Evolutionary conservation across 2,113 vertebrate genomes (phyloP).

Genomic region (Propithecus coquereli): DNA sequence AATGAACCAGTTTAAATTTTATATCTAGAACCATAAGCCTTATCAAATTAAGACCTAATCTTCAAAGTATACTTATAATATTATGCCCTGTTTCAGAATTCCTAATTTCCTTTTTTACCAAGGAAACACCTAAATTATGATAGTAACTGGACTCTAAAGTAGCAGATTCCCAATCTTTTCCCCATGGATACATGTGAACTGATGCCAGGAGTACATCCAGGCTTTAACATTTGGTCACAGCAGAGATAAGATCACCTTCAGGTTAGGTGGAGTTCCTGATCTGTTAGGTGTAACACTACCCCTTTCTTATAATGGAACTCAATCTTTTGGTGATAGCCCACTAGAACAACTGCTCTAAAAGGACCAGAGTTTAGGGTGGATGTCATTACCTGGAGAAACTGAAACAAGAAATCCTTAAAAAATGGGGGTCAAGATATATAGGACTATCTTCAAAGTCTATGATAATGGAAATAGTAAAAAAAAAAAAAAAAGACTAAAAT

Average conservation of each 20-base stretch:
- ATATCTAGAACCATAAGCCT: neutral
- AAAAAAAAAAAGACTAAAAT: constrained; percentile 43
- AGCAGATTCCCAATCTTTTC: constrained; percentile 44
- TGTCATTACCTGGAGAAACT: constrained; percentile 63
- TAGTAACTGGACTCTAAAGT: constrained; percentile 5
- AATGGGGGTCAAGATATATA: constrained; percentile 11
- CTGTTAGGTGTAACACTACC: constrained; percentile 60
- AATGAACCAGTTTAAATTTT: constrained; percentile 43
- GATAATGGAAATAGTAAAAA: constrained; percentile 4
- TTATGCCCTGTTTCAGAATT: constrained; percentile 39
- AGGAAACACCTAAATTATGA: constrained; percentile 36
- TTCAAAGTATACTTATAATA: constrained; percentile 26
- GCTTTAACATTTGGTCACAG: constrained; percentile 54
- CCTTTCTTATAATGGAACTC: constrained; percentile 65
- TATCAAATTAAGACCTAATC: constrained; percentile 45
- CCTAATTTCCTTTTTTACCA: constrained; percentile 42
- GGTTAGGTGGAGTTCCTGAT: constrained; percentile 47
- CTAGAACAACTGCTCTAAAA: constrained; percentile 69
- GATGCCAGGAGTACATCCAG: constrained; percentile 43
- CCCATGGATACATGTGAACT: constrained; percentile 20
- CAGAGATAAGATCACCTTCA: constrained; percentile 63
- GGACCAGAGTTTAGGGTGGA: constrained; percentile 53
- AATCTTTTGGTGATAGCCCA: constrained; percentile 59
- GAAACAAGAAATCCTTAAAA: constrained; percentile 66
- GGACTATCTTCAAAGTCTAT: constrained; percentile 52